These are phyloP conservation scores for Ophion costatus DNA, from an alignment of 2,888 invertebrate genomes.

Conservation along the genomic window DNA sequence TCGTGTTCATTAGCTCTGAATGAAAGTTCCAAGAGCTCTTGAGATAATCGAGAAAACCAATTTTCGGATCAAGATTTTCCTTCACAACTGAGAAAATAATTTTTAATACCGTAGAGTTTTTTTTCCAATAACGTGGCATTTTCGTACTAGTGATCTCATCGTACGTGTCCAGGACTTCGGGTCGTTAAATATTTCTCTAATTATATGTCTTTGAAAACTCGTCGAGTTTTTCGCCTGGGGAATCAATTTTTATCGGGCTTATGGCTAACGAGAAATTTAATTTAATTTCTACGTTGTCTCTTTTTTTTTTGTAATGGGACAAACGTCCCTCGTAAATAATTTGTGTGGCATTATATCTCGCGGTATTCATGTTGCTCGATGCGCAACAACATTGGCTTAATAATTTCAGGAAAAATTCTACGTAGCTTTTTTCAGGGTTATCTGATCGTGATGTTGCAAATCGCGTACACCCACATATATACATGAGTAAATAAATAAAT, in stretches of 20 bases:
- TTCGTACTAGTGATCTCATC: not conserved
- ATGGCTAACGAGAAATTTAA: too few relatives aligned
- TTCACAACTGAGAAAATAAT: not conserved
- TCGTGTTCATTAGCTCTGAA: not conserved
- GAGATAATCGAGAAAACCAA: not conserved
- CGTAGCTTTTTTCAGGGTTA: too few relatives aligned
- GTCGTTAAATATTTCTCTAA: not conserved
- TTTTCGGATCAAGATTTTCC: not conserved
- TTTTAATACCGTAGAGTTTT: not conserved
- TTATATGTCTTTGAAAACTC: not conserved
- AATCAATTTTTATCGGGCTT: too few relatives aligned
- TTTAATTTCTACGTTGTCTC: not conserved
- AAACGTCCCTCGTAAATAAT: constrained; percentile 11
- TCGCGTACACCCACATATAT: too few relatives aligned
- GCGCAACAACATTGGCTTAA: not conserved
- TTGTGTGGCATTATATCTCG: not conserved
- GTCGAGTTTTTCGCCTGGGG: not conserved
- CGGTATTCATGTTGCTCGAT: not conserved
- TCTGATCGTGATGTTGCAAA: too few relatives aligned
- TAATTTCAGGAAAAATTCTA: too few relatives aligned
- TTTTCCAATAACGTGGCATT: not conserved
- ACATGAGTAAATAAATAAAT: too few relatives aligned
- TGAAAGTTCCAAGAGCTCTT: not conserved
- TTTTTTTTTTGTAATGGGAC: constrained; percentile 26
- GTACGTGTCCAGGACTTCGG: not conserved